phyloP scores from a whole-genome alignment of 2,113 vertebrate species.

The Chrysemys picta region DNA sequence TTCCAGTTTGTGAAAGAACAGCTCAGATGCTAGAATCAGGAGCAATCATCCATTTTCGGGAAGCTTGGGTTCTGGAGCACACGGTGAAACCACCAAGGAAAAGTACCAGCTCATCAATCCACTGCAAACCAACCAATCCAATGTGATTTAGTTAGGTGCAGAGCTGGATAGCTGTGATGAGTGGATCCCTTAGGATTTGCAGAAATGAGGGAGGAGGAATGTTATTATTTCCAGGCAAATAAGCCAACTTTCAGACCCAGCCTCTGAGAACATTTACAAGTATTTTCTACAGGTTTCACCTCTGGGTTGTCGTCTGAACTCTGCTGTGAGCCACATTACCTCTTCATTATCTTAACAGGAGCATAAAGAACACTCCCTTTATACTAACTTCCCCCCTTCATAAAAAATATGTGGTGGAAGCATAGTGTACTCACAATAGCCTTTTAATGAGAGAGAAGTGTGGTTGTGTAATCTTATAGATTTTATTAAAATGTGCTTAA shows the following conservation, averaged over 20 bases:
- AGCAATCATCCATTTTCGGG: not conserved
- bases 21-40: not conserved
- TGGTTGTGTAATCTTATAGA: constrained; percentile 6
- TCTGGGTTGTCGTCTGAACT: not conserved
- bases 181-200: not conserved
- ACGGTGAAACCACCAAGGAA: not conserved
- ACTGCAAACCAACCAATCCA: not conserved
- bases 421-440: not conserved
- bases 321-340: not conserved
- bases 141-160: not conserved
- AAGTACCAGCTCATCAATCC: not conserved
- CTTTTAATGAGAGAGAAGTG: constrained; percentile 38
- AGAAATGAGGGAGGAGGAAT: not conserved
- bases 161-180: not conserved
- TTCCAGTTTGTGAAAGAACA: not conserved
- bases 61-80: not conserved
- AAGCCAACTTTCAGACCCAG: not conserved
- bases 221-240: not conserved
- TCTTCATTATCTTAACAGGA: constrained; percentile 39
- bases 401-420: not conserved
- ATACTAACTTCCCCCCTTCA: constrained; percentile 11
- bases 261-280: not conserved
- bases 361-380: constrained; percentile 21
- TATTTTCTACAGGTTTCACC: constrained; percentile 13
- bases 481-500: constrained; percentile 35